Conservation (phyloP, 2,113 vertebrate species). For the Anseranas semipalmata region DNA sequence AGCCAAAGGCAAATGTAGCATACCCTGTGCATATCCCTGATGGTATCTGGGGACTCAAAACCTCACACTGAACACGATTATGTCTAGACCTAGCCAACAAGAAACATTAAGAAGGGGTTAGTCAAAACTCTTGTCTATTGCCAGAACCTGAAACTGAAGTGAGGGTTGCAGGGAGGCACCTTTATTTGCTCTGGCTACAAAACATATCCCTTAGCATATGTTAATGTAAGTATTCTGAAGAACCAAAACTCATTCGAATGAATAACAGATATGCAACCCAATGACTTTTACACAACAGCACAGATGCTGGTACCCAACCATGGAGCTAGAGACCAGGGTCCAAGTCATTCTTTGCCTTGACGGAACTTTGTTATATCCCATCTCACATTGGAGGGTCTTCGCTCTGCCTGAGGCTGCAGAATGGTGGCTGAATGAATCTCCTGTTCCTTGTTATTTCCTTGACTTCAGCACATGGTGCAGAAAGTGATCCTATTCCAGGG, state of each 20-base stretch:
- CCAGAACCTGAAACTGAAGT: neutral
- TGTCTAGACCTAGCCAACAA: neutral
- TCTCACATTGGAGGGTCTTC: neutral
- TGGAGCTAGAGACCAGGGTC: neutral
- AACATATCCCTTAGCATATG: neutral
- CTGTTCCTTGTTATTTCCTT: neutral
- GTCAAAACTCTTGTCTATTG: neutral
- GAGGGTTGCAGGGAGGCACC: neutral
- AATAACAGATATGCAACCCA: neutral
- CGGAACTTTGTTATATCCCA: neutral
- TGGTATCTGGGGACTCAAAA: neutral
- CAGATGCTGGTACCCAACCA: neutral
- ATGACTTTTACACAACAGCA: neutral
- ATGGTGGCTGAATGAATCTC: neutral
- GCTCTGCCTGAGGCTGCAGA: neutral
- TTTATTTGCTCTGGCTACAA: neutral
- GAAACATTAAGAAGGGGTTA: neutral
- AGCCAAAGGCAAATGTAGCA: neutral
- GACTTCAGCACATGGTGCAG: neutral
- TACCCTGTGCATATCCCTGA: accelerated
- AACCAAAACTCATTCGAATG: neutral
- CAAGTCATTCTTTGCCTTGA: neutral
- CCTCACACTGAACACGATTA: neutral
- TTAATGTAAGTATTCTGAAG: neutral
- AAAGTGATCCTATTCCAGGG: neutral